Evolutionary conservation across 2,797 vertebrate species (phyloP), one percentile per base, ranked within the genome.

Genomic region (Myotis vivesi): DNA sequence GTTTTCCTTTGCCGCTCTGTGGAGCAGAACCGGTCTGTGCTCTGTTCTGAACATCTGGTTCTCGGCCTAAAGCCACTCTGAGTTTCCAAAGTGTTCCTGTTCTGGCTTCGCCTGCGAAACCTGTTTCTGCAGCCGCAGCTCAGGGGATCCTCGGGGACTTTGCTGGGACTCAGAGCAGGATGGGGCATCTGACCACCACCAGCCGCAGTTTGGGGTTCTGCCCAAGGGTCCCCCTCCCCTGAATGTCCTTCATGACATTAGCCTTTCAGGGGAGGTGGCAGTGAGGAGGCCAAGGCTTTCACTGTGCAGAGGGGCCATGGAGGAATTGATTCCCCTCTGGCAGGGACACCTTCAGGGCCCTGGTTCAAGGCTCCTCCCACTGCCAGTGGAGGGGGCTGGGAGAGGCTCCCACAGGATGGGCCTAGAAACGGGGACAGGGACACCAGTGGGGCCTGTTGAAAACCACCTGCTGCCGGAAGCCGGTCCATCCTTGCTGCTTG

Each of bases 1-100:
- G 6, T 28, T 53, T 57, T 71, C 51, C 49, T 5, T 49, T 30
- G 19, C 17, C 0, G 0, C 23, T 28, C 51, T 0, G 0, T 0
- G 7, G 36, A 46, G 51, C n/a, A 62, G 41, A 36, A 9, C 17
- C 2, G 28, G 38, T 59, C 55, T 6, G 2, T 0, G 3, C 46
- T 66, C 44, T 25, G 57, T 4, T 82, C 44, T 19, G 55, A 80
- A 59, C 16, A 1, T 17, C 28, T 1, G 2, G 19, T 68, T 92
- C 62, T 82, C 33, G 17, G 64, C 57, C 11, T 12, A 12, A 62
- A 44, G 38, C 36, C 33, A 0, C 51, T 59, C 66, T 9, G 36
- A 23, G 66, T 23, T 87, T 71, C 51, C 68, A 38, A 36, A 19
- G 13, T 0, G 11, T 1, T 22, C 44, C 81, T 16, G 44, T 2